These are phyloP conservation scores for Falcunculus frontatus DNA, from an alignment of 2,113 vertebrate species.

Conservation along the genomic window DNA sequence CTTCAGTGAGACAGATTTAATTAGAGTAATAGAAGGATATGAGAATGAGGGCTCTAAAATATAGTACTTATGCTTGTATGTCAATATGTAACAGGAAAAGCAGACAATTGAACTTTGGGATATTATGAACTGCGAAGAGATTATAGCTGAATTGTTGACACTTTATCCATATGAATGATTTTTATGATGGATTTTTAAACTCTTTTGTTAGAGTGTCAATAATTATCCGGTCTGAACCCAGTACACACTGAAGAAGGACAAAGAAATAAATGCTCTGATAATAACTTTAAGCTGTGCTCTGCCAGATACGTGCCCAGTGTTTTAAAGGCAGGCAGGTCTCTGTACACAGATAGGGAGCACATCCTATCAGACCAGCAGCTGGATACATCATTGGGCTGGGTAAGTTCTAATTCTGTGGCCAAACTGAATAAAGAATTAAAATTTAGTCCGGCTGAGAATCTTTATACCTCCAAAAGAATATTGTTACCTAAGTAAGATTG, in stretches of 20 bases:
- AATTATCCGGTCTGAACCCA: neutral
- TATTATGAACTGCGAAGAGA: neutral
- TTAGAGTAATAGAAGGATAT: neutral
- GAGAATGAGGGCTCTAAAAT: neutral
- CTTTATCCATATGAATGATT: neutral
- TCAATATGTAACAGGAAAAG: neutral
- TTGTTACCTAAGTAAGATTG: neutral
- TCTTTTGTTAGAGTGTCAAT: neutral
- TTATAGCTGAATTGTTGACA: neutral
- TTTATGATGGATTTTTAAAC: neutral
- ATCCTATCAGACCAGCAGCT: neutral
- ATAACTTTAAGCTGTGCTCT: neutral
- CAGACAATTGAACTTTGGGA: neutral
- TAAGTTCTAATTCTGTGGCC: neutral
- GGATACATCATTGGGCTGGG: neutral
- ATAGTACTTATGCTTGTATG: neutral
- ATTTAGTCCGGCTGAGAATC: neutral
- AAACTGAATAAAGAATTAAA: neutral
- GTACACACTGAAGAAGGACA: neutral
- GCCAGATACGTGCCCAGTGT: neutral
- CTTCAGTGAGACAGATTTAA: neutral
- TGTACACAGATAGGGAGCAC: neutral
- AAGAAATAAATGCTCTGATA: neutral
- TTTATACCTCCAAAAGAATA: neutral
- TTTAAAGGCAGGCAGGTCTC: neutral